Evolutionary conservation across 1,140 invertebrate species (phyloP), one percentile per base, ranked within the genome.

Genomic region (Sminthurides bifidus): DNA sequence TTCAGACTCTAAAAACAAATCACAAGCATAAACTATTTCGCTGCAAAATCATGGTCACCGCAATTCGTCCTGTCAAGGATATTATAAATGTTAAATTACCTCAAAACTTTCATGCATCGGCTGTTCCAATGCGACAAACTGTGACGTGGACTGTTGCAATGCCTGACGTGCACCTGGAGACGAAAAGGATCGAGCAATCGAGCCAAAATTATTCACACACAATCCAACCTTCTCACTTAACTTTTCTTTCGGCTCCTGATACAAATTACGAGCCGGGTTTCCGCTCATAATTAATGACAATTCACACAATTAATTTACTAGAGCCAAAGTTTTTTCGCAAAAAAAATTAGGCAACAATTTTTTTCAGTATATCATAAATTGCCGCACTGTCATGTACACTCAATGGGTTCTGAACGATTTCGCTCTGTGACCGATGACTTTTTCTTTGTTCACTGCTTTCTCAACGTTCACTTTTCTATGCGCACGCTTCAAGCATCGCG

Each of bases 21-120:
- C 21, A 31, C 33, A 45, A 26, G 30, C 19, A 41, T 51, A 26
- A 5, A 51, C 30, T 40, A 35, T 30, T 14, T 57, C 19, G 26
- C 33, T 15, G 14, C 12, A 44, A 35, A 6, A 45, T 2, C 15
- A 45, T 45, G 26, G 12, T 37, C 33, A 37, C 33, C 12, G 12
- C 12, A 17, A 37, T 12, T 37, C 10, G 17, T 12, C 10, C 33
- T 37, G 17, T 37, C 12, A 37, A 37, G 33, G 33, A 37, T 35
- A 58, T 27, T 23, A 17, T 31, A 14, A n/a, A 17, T 8, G 27
- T 37, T 5, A 14, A 46, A 37, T 24, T 50, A 58, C 61, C 53
- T 63, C 61, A 40, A 51, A 43, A 15, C 53, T 56, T 3, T 59
- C 61, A 24, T 57, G 40, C 10, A 63, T 63, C n/a, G 41, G 43